phyloP scores from a whole-genome alignment of 2,113 vertebrate species.

The Haplochromis vanheusdeni region DNA sequence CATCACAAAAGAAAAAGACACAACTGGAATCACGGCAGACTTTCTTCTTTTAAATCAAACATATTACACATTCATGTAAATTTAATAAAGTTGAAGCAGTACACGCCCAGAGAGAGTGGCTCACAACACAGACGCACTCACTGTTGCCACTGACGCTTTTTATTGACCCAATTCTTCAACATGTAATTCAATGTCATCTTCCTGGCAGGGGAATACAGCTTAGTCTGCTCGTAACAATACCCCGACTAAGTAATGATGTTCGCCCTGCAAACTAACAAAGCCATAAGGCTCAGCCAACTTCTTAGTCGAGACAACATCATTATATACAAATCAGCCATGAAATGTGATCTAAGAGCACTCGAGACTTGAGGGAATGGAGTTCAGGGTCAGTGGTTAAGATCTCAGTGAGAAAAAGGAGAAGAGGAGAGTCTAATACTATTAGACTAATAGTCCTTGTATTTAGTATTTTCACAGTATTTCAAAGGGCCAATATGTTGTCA shows the following conservation, averaged over 20 bases:
- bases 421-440: background rate
- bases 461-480: background rate
- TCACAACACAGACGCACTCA: background rate
- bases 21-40: background rate
- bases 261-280: slow-evolving; percentile 47
- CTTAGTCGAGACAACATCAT: slow-evolving; percentile 37
- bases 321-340: slow-evolving; percentile 29
- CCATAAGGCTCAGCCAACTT: slow-evolving; percentile 31
- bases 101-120: background rate
- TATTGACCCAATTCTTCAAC: slow-evolving; percentile 56
- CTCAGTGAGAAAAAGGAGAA: background rate
- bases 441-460: background rate
- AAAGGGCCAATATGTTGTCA: background rate
- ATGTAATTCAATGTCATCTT: slow-evolving; percentile 61
- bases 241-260: slow-evolving; percentile 59
- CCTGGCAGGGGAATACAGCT: slow-evolving; percentile 55
- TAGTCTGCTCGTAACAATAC: slow-evolving; percentile 54
- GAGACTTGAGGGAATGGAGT: background rate
- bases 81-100: background rate
- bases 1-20: background rate
- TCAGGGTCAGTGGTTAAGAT: background rate
- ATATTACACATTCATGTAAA: background rate
- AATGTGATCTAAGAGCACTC: slow-evolving; percentile 17
- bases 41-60: background rate
- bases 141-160: slow-evolving; percentile 18